Evolutionary conservation across 2,888 invertebrate genomes (phyloP), one percentile per base, ranked within the genome.

Genomic region (Andrena flavipes): DNA sequence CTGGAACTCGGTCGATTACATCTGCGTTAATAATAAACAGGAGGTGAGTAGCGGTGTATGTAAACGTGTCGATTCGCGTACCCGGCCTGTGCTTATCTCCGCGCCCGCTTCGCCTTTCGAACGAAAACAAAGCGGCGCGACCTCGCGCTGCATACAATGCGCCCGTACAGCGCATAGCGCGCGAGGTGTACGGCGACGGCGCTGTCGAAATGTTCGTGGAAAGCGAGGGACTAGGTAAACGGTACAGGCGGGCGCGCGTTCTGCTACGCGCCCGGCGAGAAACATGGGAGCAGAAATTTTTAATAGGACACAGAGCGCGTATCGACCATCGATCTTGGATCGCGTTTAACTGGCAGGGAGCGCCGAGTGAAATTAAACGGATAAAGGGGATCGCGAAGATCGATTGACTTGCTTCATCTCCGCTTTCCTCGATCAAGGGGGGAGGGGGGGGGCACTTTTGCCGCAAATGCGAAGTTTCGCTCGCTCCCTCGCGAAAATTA

Each of bases 261-360:
- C 42, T 42, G 4, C 13, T 42, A 42, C 42, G 42, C 13, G 42
- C 42, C 42, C 16, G 42, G 42, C 42, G 16, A 16, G 42, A 42
- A 42, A 42, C 42, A 42, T 42, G 16, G 13, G 42, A 13, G 13
- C 16, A 42, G 13, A 42, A 42, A 42, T 16, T 42, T 42, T 42
- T 42, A 42, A 16, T 5, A 16, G 16, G 16, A 42, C 16, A 42
- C 42, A 16, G 5, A 42, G 42, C 42, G 42, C 16, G 42, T 4
- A 68, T 76, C 59, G 54, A 51, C 70, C 62, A 78, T 78, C 73
- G 80, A 73, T 60, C 75, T 70, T 54, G 51, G 68, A 75, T 72
- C 72, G 54, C 72, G 59, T 8, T 51, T 75, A 59, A 29, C 42
- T 54, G 35, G 29, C 42, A 42, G 20, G 54, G 23, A 70, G 26